Conservation (phyloP, 2,888 invertebrate species). For the Andrena chrysosceles region DNA sequence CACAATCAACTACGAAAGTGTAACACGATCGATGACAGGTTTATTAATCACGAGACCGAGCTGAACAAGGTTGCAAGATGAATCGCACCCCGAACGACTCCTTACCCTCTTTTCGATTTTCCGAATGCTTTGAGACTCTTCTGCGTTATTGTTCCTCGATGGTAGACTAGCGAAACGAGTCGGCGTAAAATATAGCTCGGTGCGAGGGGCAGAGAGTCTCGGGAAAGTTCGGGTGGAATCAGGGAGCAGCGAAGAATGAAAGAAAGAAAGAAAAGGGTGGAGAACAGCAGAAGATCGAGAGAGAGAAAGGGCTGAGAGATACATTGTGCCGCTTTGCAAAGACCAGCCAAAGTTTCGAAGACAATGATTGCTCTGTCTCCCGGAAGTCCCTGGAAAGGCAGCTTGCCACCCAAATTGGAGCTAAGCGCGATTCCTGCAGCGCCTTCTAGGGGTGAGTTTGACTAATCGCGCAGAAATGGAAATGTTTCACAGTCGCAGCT, state of each 20-base stretch:
- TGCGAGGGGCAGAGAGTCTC: slow-evolving; percentile 15
- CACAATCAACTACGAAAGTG: background rate
- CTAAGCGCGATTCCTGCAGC: slow-evolving; percentile 28
- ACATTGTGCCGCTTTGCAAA: slow-evolving; percentile 45
- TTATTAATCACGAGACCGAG: slow-evolving; percentile 41
- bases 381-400: slow-evolving; percentile 41
- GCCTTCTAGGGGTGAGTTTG: slow-evolving; percentile 17
- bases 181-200: slow-evolving; percentile 61
- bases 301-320: slow-evolving; percentile 16
- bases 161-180: slow-evolving; percentile 42
- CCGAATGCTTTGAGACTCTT: slow-evolving; percentile 20
- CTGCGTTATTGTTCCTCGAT: slow-evolving; percentile 63
- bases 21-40: background rate
- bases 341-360: slow-evolving; percentile 54
- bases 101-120: slow-evolving; percentile 1
- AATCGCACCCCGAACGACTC: slow-evolving; percentile 17
- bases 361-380: slow-evolving; percentile 57
- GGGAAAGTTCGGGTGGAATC: slow-evolving; percentile 43
- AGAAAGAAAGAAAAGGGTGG: background rate
- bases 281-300: background rate
- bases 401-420: slow-evolving; percentile 56
- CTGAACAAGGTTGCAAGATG: slow-evolving; percentile 39
- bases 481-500: slow-evolving; percentile 22
- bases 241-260: slow-evolving; percentile 3
- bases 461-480: slow-evolving; percentile 37